A percentile compares a stretch with the other conserved stretches of the same genome.
phyloP scores from a whole-genome alignment of 23 tunicate genomes.

The Styela clava region DNA sequence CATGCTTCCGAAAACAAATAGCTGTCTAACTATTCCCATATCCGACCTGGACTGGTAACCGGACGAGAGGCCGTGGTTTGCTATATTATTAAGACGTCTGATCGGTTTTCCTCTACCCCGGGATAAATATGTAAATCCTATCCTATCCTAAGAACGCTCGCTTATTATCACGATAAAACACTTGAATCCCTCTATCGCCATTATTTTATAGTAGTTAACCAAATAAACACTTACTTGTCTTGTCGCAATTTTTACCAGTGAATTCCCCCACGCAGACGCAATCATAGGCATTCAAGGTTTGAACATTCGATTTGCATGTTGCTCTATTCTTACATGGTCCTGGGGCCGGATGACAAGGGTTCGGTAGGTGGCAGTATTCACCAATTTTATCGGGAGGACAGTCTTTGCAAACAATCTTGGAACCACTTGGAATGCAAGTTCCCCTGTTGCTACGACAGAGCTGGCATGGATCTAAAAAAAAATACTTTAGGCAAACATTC shows the following conservation, averaged over 20 bases:
- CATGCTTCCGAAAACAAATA: too few species aligned
- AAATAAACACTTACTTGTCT: not conserved
- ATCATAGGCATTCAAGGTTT: not conserved
- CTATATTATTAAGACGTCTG: too few species aligned
- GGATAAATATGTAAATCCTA: too few species aligned
- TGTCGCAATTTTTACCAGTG: not conserved
- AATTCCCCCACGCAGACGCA: not conserved
- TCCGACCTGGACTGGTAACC: too few species aligned
- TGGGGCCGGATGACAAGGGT: not conserved
- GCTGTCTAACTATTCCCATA: too few species aligned
- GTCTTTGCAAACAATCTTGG: not conserved
- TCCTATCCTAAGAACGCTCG: too few species aligned
- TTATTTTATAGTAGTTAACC: too few species aligned
- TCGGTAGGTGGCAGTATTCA: slow-evolving; percentile 7
- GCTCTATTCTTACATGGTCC: slow-evolving; percentile 1
- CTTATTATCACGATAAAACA: too few species aligned
- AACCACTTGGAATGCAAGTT: not conserved
- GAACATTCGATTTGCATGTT: not conserved
- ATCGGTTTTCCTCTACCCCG: too few species aligned
- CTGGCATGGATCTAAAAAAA: not conserved
- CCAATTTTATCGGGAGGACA: not conserved
- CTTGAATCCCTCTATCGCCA: too few species aligned
- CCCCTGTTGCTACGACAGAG: not conserved
- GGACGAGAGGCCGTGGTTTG: too few species aligned
- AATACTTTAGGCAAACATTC: too few species aligned